Base-by-base conservation (phyloP, 64 coral and sea anemone species). In the Pachyseris speciosa region DNA sequence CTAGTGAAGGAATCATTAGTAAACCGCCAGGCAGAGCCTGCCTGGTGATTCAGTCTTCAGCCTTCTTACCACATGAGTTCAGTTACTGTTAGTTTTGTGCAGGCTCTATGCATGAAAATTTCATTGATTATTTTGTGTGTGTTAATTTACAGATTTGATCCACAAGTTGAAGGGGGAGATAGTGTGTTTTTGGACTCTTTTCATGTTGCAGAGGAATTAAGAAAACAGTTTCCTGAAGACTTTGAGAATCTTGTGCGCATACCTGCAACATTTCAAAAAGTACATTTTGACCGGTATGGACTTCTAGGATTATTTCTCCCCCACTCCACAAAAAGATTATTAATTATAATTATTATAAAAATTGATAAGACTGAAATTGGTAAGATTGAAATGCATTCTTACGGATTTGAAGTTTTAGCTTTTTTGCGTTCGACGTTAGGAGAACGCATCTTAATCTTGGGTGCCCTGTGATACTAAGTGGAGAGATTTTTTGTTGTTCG, bases 181-280 rank as follows among this genome's bases (percentile, higher is more conserved):
- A 92, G 88, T 16, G 52, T 50, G 11, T 98, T 94, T 27, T 51
- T 98, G 2, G 95, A 98, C 32, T 30, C 90, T 7, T 98, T 98
- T 53, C 77, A 88, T 33, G 87, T 91, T 36, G 95, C 92, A 28
- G 92, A 98, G 71, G 86, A 94, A n/a, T 91, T 98, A 37, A 94
- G 88, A 27, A 86, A 36, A 67, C 85, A 47, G 37, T 83, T 85
- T 49, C 95, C 95, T 33, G 67, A 94, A 61, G 92, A 98, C 3
- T 98, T 94, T 59, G 69, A 94, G 25, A 91, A 84, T 24, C 88
- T 98, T 65, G 81, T 83, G 13, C 65, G 88, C 25, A 93, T 98
- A 67, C 92, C 95, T 59, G 95, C 80, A 51, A 98, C 92, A 25
- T 98, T 94, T 81, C 92, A 98, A 41, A 98, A 98, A 64, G 94